Evolutionary conservation across 2,888 invertebrate genomes (phyloP), one percentile per base, ranked within the genome.

Genomic region (Prosapia bicincta): DNA sequence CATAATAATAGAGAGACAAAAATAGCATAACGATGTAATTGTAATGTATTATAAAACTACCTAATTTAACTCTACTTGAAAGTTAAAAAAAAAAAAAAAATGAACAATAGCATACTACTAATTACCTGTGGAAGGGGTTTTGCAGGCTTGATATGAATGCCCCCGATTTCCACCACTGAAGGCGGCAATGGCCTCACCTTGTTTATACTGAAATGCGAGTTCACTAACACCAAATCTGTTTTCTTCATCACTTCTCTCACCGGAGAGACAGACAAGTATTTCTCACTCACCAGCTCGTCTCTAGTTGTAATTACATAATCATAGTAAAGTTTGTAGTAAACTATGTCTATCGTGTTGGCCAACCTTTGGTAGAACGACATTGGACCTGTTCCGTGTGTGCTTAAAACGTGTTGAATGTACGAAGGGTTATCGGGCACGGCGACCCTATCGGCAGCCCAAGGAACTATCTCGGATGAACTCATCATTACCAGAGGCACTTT

Each of bases 401-500:
- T 38, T 69, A 80, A 78, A 24, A 74, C 26, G 71, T 77, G 54
- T 65, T 78, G 38, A 69, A 78, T 65, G 71, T 79, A 71, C 76
- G 78, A 68, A 13, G 78, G 78, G 67, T 78, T 72, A 67, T 74
- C 68, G 25, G 78, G 69, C 67, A 75, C 70, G 25, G 70, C 78
- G 30, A 78, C 32, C 38, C 78, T 66, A 3, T 66, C 68, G 38
- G 77, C 74, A 0, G 70, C 76, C 80, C 80, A 80, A 20, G 80
- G 79, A 38, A 79, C 69, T 23, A 78, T 20, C 10, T 77, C 72
- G 68, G 79, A 78, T n/a, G 80, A 74, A 66, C 78, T 79, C 23
- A 80, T 76, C 7, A 77, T 68, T 10, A 79, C 70, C 43, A 76
- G 73, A 3, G 80, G 80, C 10, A 77, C 77, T 10, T 68, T n/a